A percentile compares a stretch with the other conserved stretches of the same genome.
These are phyloP conservation scores for Caerostris darwini DNA, from an alignment of 1,140 invertebrate species.

Conservation along the genomic window DNA sequence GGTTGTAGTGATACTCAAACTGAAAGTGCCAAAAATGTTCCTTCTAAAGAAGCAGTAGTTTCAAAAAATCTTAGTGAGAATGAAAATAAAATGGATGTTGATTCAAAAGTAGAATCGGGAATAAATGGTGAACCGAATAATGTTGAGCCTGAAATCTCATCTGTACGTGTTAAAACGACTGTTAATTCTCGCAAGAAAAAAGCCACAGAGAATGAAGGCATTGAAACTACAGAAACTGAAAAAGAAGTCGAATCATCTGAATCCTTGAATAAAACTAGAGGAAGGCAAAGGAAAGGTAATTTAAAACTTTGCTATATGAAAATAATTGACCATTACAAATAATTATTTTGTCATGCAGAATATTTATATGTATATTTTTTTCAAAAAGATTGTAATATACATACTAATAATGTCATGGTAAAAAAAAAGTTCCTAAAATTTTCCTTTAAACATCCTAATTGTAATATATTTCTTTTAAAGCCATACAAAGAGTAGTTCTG, in stretches of 20 bases:
- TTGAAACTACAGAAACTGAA: slow-evolving; percentile 5
- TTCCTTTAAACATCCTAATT: too few relatives aligned
- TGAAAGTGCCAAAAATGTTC: not conserved
- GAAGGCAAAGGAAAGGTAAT: slow-evolving; percentile 3
- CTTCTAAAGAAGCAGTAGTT: slow-evolving; percentile 20
- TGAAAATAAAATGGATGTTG: not conserved
- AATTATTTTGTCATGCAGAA: too few relatives aligned
- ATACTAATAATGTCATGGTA: too few relatives aligned
- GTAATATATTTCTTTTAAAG: too few relatives aligned
- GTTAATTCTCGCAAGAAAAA: slow-evolving; percentile 23
- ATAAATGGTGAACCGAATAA: slow-evolving; percentile 9
- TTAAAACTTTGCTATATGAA: not conserved
- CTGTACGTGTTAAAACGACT: not conserved
- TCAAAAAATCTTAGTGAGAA: not conserved
- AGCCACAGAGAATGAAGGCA: not conserved
- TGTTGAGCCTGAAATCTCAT: not conserved
- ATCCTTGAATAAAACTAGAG: not conserved
- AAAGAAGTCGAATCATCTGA: not conserved
- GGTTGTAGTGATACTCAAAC: slow-evolving; percentile 4
- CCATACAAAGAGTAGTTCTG: too few relatives aligned
- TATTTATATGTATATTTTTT: too few relatives aligned
- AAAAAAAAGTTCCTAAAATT: too few relatives aligned
- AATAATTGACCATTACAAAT: not conserved
- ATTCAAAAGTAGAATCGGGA: not conserved
- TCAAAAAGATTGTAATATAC: too few relatives aligned